phyloP scores from a whole-genome alignment of 2,888 invertebrate species.

The Fissipunctia ypsillon region DNA sequence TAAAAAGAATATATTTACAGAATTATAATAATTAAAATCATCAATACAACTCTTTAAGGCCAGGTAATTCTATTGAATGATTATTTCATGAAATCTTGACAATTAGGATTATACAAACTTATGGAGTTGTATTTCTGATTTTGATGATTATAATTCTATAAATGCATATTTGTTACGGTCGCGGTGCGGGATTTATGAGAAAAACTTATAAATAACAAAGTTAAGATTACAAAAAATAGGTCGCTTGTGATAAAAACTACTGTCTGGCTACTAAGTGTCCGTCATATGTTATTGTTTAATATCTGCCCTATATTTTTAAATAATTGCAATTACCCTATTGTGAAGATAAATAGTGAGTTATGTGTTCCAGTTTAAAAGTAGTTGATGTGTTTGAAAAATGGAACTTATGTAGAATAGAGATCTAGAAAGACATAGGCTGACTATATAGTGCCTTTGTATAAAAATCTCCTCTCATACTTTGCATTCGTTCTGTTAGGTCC shows the following conservation, averaged over 20 bases:
- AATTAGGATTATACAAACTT: too few relatives aligned
- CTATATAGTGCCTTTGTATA: too few relatives aligned
- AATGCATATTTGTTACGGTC: too few relatives aligned
- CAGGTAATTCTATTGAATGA: too few relatives aligned
- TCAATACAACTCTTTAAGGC: too few relatives aligned
- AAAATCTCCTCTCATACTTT: neutral
- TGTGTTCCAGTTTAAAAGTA: conserved; percentile 51
- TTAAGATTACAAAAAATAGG: conserved; percentile 70
- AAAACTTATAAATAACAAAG: conserved; percentile 38
- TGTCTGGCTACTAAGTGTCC: conserved; percentile 33
- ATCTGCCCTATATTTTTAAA: conserved; percentile 57
- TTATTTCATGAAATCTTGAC: too few relatives aligned
- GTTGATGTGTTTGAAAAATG: conserved; percentile 26
- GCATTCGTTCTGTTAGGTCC: too few relatives aligned
- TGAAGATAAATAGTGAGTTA: conserved; percentile 60
- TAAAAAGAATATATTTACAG: too few relatives aligned
- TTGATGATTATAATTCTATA: too few relatives aligned
- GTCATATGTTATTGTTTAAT: conserved; percentile 51
- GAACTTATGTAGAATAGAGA: neutral
- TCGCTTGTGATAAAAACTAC: conserved; percentile 66
- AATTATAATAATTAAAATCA: too few relatives aligned
- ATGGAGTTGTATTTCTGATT: too few relatives aligned
- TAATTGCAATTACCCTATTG: conserved; percentile 61
- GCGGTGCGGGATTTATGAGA: too few relatives aligned
- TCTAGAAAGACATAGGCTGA: neutral